Evolutionary conservation across 1,140 invertebrate genomes (phyloP).

Genomic region (Drosophila persimilis): DNA sequence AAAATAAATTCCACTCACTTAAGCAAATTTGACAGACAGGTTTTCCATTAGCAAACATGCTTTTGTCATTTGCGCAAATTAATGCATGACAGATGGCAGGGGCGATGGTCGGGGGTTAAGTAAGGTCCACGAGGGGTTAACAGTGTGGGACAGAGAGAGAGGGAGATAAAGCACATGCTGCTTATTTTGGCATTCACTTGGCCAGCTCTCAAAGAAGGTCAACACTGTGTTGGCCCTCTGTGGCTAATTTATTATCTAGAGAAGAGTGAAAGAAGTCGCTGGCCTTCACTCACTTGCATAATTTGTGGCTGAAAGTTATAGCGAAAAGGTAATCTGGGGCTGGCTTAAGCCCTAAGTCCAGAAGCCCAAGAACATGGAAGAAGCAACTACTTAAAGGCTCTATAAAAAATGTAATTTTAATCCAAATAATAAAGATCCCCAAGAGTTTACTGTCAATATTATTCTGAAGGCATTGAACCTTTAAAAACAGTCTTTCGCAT

Average conservation of each 20-base stretch:
- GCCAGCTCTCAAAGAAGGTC: slow-evolving; percentile 24
- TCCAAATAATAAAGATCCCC: too few species aligned
- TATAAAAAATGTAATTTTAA: neutral
- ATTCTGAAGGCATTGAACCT: too few species aligned
- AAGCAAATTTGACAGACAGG: slow-evolving; percentile 70
- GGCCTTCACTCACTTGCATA: too few species aligned
- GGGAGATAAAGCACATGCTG: slow-evolving; percentile 25
- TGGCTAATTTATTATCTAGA: slow-evolving; percentile 23
- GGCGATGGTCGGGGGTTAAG: neutral
- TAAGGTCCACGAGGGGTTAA: neutral
- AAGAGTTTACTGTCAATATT: too few species aligned
- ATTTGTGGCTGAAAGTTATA: too few species aligned
- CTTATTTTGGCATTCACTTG: slow-evolving; percentile 12
- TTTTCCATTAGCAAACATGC: slow-evolving; percentile 78
- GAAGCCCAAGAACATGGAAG: neutral
- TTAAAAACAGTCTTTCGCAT: slow-evolving; percentile 9
- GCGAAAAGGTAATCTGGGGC: too few species aligned
- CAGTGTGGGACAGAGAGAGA: neutral
- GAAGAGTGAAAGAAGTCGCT: neutral
- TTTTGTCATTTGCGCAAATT: slow-evolving; percentile 78
- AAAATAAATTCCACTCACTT: slow-evolving; percentile 71
- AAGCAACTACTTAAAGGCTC: neutral
- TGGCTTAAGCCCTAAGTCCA: too few species aligned
- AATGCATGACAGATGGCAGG: slow-evolving; percentile 51
- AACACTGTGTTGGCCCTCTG: slow-evolving; percentile 4